A percentile compares a stretch with the other conserved stretches of the same genome.
Conservation (phyloP, 2,888 invertebrate species). For the Punctoribates punctum region DNA sequence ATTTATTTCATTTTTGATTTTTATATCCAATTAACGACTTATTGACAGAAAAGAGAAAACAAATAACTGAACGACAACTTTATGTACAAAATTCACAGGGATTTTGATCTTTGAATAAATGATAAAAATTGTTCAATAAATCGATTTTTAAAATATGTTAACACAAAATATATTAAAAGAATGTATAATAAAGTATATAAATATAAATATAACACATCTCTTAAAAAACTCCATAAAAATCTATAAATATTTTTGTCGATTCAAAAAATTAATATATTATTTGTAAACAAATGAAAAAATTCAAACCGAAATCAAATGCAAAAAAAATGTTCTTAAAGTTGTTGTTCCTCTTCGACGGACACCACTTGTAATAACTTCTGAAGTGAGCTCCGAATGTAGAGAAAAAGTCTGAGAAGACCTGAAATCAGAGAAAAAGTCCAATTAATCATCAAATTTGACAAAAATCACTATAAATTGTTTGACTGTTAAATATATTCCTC, state of each 20-base stretch:
- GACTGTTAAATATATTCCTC: too few relatives aligned
- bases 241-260: neutral
- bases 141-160: neutral
- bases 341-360: slow-evolving; percentile 12
- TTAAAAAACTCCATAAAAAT: slow-evolving; percentile 21
- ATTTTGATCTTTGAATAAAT: neutral
- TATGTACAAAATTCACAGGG: neutral
- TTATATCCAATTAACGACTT: neutral
- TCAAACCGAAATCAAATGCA: neutral
- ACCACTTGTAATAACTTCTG: slow-evolving; percentile 33
- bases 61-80: neutral
- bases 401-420: too few relatives aligned
- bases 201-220: neutral
- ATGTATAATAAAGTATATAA: slow-evolving; percentile 10
- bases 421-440: neutral
- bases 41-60: slow-evolving; percentile 3
- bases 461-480: too few relatives aligned
- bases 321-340: neutral
- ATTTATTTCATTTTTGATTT: neutral
- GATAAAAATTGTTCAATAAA: neutral
- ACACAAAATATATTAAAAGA: slow-evolving; percentile 1
- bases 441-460: neutral
- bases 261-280: neutral
- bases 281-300: slow-evolving; percentile 2
- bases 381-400: slow-evolving; percentile 19